phyloP scores from a whole-genome alignment of 2,888 invertebrate species.

The Punctoribates punctum region DNA sequence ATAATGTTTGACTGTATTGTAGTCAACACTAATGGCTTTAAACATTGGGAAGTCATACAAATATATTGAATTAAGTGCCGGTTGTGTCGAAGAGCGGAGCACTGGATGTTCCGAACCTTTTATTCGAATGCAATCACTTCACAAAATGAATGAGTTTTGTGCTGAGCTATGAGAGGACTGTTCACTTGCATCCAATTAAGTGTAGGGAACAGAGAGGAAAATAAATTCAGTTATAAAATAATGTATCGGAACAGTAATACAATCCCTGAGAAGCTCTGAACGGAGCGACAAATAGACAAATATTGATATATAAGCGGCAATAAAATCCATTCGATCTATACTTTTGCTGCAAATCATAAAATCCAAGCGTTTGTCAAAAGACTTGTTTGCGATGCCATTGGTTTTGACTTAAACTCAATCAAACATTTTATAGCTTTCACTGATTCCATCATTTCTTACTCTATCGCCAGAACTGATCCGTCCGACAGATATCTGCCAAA shows the following conservation, averaged over 20 bases:
- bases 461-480: background rate
- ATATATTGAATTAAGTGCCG: background rate
- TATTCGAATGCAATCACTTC: background rate
- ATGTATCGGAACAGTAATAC: background rate
- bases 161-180: background rate
- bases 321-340: background rate
- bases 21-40: background rate
- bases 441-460: slow-evolving; percentile 32
- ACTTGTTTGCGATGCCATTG: background rate
- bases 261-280: background rate
- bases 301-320: background rate
- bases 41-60: background rate
- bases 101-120: background rate
- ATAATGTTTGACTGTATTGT: background rate
- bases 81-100: background rate
- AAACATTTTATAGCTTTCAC: slow-evolving; percentile 7
- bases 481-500: slow-evolving; percentile 19
- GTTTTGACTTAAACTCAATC: background rate
- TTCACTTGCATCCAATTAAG: slow-evolving; percentile 2
- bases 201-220: slow-evolving; percentile 5
- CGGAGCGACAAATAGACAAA: background rate
- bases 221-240: slow-evolving; percentile 32
- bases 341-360: slow-evolving; percentile 6
- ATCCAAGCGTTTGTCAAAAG: background rate
- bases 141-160: background rate